Evolutionary conservation across 2,113 vertebrate genomes (phyloP), one percentile per base, ranked within the genome.

Genomic region (Syngnathoides biaculeatus): DNA sequence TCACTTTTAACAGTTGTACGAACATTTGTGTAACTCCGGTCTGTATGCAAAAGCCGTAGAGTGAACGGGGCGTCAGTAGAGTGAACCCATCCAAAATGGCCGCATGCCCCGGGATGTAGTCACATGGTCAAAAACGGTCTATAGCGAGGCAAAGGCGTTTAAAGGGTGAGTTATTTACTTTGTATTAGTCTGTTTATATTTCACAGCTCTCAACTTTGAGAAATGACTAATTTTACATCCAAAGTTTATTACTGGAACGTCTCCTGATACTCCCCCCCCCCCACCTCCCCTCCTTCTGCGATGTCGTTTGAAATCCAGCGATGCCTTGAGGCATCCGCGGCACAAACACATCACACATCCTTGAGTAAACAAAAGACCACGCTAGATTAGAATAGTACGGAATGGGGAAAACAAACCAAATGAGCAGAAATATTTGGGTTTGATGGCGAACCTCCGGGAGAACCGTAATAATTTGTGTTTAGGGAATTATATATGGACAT

Each of bases 401-500:
- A 69, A 74, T 52, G 17, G 7, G n/a, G 56, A 76, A 64, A 84
- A 78, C 73, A 73, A 72, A 69, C 26, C 13, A 35, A 64, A 81
- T 74, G 73, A 85, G 81, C 75, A 27, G 60, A 53, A 88, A 68
- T 62, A 26, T 75, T 73, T 75, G 81, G 8, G 3, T 66, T 59
- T 47, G 57, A 61, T 53, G 61, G 71, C 72, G 66, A 10, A 56
- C 45, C 58, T 80, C 73, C 74, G 66, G 72, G 63, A 62, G 39
- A 70, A 71, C 64, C 74, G 65, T 57, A 4, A 43, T 59, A 63
- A 15, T 58, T 58, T 61, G 65, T 60, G 56, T 70, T 75, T 26
- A 9, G 1, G 69, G 39, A 68, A 75, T 68, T 62, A 77, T 72
- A 35, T 47, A 19, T 70, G 71, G 74, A 79, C 74, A 80, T 72